These are phyloP conservation scores for Anthopleura sola DNA, from an alignment of 64 coral and sea anemone species.

Conservation along the genomic window DNA sequence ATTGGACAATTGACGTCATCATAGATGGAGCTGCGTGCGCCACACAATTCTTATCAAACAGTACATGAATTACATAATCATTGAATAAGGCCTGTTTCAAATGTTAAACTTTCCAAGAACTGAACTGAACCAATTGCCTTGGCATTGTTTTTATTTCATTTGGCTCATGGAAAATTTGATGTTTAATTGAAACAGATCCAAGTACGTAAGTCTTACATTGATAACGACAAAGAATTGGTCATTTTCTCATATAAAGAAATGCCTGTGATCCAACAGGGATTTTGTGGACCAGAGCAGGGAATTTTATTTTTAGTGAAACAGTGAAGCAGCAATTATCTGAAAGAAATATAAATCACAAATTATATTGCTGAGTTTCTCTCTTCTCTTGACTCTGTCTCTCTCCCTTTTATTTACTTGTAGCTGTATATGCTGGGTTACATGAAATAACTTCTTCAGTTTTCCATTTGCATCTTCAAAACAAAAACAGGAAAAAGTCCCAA, in stretches of 20 bases:
- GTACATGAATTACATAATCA: no score
- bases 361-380: not conserved
- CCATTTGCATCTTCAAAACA: slow-evolving; percentile 58
- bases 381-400: not conserved
- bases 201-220: not conserved
- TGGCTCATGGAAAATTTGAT: no score
- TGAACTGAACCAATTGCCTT: no score
- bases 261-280: not conserved
- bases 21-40: no score
- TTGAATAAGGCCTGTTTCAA: no score
- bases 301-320: not conserved
- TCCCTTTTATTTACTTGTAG: not conserved
- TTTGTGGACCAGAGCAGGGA: not conserved
- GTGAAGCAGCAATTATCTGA: not conserved
- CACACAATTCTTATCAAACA: no score
- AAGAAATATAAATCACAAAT: not conserved
- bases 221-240: not conserved
- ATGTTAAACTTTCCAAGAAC: no score
- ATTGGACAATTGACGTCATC: no score
- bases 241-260: not conserved
- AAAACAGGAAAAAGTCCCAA: slow-evolving; percentile 56
- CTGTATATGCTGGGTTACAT: slow-evolving; percentile 49
- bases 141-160: no score
- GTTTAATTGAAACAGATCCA: no score
- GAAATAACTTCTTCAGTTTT: slow-evolving; percentile 34